phyloP scores from a whole-genome alignment of 2,113 vertebrate species.

The Grantiella picta region DNA sequence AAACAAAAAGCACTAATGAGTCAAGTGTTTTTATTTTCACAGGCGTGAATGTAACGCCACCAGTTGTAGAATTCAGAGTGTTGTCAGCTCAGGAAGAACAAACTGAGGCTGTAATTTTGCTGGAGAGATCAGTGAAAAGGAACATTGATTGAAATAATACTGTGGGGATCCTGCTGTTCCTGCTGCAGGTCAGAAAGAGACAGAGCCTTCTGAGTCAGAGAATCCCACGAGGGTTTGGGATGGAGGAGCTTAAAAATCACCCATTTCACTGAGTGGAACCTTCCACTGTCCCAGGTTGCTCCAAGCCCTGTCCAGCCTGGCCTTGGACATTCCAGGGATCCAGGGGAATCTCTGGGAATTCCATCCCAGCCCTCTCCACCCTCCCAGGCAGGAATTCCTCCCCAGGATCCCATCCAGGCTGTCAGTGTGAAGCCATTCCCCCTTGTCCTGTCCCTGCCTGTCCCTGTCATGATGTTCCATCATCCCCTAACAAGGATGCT shows the following conservation, averaged over 20 bases:
- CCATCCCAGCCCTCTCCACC: neutral
- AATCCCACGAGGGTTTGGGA: too few relatives aligned
- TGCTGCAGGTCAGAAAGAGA: neutral
- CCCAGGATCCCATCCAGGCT: too few relatives aligned
- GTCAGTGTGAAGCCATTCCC: neutral
- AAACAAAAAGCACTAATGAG: slow-evolving; percentile 42
- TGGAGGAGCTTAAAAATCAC: neutral
- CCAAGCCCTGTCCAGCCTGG: neutral
- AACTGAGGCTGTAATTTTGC: neutral
- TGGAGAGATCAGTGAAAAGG: neutral
- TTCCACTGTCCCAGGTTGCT: accelerated
- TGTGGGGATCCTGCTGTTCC: neutral
- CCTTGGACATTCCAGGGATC: neutral
- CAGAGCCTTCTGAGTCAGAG: neutral
- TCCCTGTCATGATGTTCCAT: neutral
- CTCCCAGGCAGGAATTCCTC: neutral
- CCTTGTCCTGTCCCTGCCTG: neutral
- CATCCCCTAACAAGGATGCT: neutral
- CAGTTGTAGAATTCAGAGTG: neutral
- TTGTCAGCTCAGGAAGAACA: slow-evolving; percentile 12
- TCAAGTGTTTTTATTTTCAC: neutral
- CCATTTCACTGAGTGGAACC: neutral
- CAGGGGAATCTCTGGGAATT: neutral
- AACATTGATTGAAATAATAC: neutral
- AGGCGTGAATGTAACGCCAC: neutral